Evolutionary conservation across 2,888 invertebrate genomes (phyloP), one percentile per base, ranked within the genome.

Genomic region (Ophonus ardosiacus): DNA sequence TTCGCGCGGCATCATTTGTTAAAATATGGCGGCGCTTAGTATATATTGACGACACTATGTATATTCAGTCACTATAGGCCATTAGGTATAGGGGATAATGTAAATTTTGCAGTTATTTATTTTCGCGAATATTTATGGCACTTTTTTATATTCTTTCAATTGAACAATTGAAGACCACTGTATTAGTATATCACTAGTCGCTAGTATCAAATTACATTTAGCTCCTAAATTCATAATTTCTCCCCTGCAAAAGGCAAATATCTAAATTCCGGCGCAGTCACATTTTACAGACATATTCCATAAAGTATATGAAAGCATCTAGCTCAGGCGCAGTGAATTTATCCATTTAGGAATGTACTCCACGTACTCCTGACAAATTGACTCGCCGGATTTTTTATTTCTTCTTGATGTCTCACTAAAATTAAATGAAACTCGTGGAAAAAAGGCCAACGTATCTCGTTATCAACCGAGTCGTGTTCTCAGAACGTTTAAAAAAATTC

Each of bases 281-380:
- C 68, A 38, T 15, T 68, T n/a, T 68, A 68, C 68, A 13, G 68
- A 68, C 68, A 38, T 68, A 24, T 68, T 68, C 68, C 68, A 68
- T 68, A 68, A 74, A 74, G 40, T 74, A 43, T 74, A 74, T 74
- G 38, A 74, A 74, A 74, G 15, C 71, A 18, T 43, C 43, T 74
- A 68, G 13, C 6, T 5, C 8, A 18, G 21, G 18, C 17, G 71
- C 17, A 18, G 40, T 18, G 71, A 74, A 74, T 74, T 43, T 43
- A 74, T 63, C 43, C 80, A 71, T 83, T 83, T 83, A 31, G 10
- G 56, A 38, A 83, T 59, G 71, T 83, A 43, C 38, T 40, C 18
- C 83, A 83, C 74, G 83, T 83, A 57, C 74, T 38, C 31, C 59
- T 74, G 83, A 83, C 74, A 83, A 83, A 83, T 83, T 83, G 83